Percentiles rank a stretch among this genome's conserved stretches.
Conservation (phyloP, 2,888 invertebrate species). For the Agelastica alni region DNA sequence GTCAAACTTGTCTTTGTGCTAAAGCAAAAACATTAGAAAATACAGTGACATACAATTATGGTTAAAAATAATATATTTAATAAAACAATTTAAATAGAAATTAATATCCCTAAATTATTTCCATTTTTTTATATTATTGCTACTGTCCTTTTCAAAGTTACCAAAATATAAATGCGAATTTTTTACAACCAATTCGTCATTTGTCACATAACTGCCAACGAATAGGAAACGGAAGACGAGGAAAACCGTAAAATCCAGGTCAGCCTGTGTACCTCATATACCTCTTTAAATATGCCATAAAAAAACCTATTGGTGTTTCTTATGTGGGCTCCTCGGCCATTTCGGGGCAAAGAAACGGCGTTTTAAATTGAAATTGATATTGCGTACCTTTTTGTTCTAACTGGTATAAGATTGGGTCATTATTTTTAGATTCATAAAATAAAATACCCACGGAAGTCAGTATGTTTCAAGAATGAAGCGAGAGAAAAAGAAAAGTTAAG, state of each 20-base stretch:
- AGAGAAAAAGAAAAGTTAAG: too few species aligned
- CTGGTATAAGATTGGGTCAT: slow-evolving; percentile 27
- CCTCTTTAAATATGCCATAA: slow-evolving; percentile 25
- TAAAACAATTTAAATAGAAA: too few species aligned
- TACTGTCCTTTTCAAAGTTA: too few species aligned
- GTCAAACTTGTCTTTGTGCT: not conserved
- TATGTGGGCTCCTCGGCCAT: slow-evolving; percentile 20
- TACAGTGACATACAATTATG: too few species aligned
- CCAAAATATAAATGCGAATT: too few species aligned
- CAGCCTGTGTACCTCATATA: slow-evolving; percentile 13
- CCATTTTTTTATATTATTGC: too few species aligned
- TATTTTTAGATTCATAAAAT: slow-evolving; percentile 21
- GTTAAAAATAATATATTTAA: too few species aligned
- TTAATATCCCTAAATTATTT: too few species aligned
- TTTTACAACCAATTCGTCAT: too few species aligned
- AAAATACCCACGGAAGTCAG: slow-evolving; percentile 7
- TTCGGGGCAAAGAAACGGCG: slow-evolving; percentile 17
- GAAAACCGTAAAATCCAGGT: slow-evolving; percentile 7
- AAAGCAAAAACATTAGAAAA: too few species aligned
- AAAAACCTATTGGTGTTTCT: slow-evolving; percentile 28
- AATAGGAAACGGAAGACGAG: not conserved
- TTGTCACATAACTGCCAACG: not conserved
- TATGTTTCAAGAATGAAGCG: too few species aligned
- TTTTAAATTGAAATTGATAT: slow-evolving; percentile 39
- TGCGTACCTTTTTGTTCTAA: slow-evolving; percentile 29